Percentiles rank a stretch among this genome's conserved stretches.
Evolutionary conservation across 2,888 invertebrate genomes (phyloP).

Genomic region (Aspidiotus rigidus): DNA sequence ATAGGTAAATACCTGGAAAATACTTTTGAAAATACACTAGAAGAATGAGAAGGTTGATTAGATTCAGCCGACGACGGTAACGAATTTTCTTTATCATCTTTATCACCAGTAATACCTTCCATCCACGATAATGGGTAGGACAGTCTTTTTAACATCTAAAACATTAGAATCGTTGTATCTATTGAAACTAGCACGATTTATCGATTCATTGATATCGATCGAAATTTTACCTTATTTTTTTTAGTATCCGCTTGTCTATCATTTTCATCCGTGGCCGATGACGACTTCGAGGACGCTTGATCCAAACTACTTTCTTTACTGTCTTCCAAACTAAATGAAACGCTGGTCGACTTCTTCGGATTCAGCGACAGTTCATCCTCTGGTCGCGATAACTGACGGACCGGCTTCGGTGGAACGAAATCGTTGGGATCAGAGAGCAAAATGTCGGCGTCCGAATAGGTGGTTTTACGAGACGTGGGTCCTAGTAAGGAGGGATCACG

Average conservation of each 20-base stretch:
- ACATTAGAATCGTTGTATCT: background rate
- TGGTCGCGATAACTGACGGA: slow-evolving; percentile 54
- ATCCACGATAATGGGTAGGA: slow-evolving; percentile 88
- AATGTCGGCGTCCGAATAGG: slow-evolving; percentile 74
- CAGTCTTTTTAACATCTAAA: slow-evolving; percentile 78
- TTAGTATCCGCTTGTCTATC: slow-evolving; percentile 39
- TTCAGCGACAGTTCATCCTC: slow-evolving; percentile 46
- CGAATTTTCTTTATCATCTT: slow-evolving; percentile 48
- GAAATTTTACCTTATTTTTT: slow-evolving; percentile 39
- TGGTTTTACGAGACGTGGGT: slow-evolving; percentile 46
- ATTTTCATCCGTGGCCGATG: slow-evolving; percentile 24
- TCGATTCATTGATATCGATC: background rate
- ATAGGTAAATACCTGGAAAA: slow-evolving; percentile 65
- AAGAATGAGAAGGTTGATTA: slow-evolving; percentile 53
- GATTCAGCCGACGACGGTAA: slow-evolving; percentile 44
- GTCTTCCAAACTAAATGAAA: slow-evolving; percentile 59
- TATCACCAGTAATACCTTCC: slow-evolving; percentile 70
- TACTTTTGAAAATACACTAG: slow-evolving; percentile 81
- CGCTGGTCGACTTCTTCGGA: slow-evolving; percentile 59
- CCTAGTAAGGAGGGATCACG: slow-evolving; percentile 54
- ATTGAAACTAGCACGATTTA: background rate
- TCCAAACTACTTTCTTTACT: slow-evolving; percentile 45
- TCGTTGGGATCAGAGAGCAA: slow-evolving; percentile 63
- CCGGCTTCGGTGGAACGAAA: slow-evolving; percentile 76
- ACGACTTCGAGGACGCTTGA: slow-evolving; percentile 12